Conservation (phyloP, 2,113 vertebrate genomes). For the Mustela nigripes region DNA sequence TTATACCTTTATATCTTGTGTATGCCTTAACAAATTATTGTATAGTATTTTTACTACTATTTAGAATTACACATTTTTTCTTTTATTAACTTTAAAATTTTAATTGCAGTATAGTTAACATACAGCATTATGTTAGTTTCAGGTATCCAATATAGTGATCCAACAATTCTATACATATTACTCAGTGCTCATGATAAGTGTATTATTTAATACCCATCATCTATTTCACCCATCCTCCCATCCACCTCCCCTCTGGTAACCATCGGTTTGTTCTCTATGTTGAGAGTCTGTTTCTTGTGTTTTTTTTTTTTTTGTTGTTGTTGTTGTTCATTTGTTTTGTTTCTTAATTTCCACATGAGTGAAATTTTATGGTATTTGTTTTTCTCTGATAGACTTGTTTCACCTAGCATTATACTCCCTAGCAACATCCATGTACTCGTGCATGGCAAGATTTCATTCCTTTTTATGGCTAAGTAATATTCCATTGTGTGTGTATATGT, state of each 20-base stretch:
- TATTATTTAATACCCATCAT: background rate
- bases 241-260: background rate
- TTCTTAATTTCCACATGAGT: background rate
- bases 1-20: background rate
- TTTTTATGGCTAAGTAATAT: background rate
- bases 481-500: background rate
- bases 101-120: background rate
- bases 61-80: background rate
- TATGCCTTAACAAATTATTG: background rate
- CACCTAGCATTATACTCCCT: background rate
- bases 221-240: background rate
- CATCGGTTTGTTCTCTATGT: background rate
- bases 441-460: background rate
- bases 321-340: background rate
- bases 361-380: background rate
- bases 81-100: background rate
- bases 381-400: background rate
- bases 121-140: background rate
- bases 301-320: background rate
- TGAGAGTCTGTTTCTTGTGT: background rate
- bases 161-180: background rate
- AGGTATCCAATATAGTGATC: background rate
- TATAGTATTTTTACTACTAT: background rate
- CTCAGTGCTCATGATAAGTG: background rate
- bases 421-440: background rate